Evolutionary conservation across 2,888 invertebrate genomes (phyloP), one percentile per base, ranked within the genome.

Genomic region (Agrochola circellaris): DNA sequence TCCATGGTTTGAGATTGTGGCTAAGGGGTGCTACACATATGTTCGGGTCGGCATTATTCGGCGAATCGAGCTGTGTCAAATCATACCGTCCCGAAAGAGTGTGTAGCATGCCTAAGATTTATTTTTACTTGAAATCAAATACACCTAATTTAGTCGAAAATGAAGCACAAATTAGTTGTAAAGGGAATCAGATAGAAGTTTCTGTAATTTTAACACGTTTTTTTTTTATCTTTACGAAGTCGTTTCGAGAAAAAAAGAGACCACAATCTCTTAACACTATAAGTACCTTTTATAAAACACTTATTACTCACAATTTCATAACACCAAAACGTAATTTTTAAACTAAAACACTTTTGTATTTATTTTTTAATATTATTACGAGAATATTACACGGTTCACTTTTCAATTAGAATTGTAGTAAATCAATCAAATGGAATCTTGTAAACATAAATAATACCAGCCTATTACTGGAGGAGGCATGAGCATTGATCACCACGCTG

Each of bases 121-220:
- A 26, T 34, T 68, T 77, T 70, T n/a, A 48, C 7, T 23, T 3
- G 11, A 56, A 38, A 65, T 13, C 2, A 34, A 51, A 20, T 30
- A 30, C 45, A 38, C 34, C 0, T 56, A n/a, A 48, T 58, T 60
- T 56, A 64, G 13, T 26, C 8, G 0, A 58, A 56, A 77, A 72
- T 20, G 0, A 77, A 72, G 71, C 84, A 81, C 77, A 77, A 81
- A 81, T 0, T 84, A 83, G 34, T 11, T 0, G 0, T 74, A 58
- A 75, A 30, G 17, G 48, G n/a, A 26, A 48, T 72, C 51, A 58
- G 4, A 64, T 42, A 54, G 15, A 45, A 26, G 8, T 60, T 15
- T 60, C n/a, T 69, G 9, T 34, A 42, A 51, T n/a, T 38, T 2
- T 38, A 38, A 38, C 38, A 38, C 38, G 7, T 7, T 38, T 7